Evolutionary conservation across 2,797 vertebrate species (phyloP), one percentile per base, ranked within the genome.

Genomic region (Eleutherodactylus coqui): DNA sequence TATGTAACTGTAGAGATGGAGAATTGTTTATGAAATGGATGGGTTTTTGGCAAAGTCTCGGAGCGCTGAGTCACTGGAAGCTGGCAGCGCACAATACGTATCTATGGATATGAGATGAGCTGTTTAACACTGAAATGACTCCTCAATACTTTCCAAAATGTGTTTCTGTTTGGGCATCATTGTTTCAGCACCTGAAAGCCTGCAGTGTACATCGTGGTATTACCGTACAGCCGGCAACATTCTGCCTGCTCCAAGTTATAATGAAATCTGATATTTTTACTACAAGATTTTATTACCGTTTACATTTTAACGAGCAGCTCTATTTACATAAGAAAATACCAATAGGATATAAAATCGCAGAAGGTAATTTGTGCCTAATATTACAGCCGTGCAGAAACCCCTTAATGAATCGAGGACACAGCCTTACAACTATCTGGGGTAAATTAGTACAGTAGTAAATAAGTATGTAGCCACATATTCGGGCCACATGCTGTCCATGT

Each of bases 21-120:
- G 3, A 53, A 24, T 17, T 34, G 17, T 76, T 53, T 34, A 47
- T 34, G 29, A 76, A 51, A 53, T 76, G 29, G 34, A 78, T 60
- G 75, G 4, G 4, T 55, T 51, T 78, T 78, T 78, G 34, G 51
- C 21, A 78, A 58, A 36, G 24, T 41, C 24, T 78, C 24, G 58
- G 76, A 36, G 51, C 51, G 58, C 11, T 78, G 75, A 58, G 19
- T 77, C 29, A 53, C 11, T 75, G 45, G 53, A 32, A 36, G 72
- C 13, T 5, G 4, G 7, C 17, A 77, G 32, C 27, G 32, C 9
- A 55, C 8, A 38, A 10, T 24, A 55, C 21, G 14, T 78, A 53
- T 4, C 49, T 51, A 16, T 5, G 49, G 7, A 38, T 69, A 36
- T 29, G 62, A 32, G 8, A 67, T 67, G 32, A 51, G 29, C 45